These are phyloP conservation scores for Neomonachus schauinslandi DNA, from an alignment of 2,113 vertebrate genomes.

Conservation along the genomic window DNA sequence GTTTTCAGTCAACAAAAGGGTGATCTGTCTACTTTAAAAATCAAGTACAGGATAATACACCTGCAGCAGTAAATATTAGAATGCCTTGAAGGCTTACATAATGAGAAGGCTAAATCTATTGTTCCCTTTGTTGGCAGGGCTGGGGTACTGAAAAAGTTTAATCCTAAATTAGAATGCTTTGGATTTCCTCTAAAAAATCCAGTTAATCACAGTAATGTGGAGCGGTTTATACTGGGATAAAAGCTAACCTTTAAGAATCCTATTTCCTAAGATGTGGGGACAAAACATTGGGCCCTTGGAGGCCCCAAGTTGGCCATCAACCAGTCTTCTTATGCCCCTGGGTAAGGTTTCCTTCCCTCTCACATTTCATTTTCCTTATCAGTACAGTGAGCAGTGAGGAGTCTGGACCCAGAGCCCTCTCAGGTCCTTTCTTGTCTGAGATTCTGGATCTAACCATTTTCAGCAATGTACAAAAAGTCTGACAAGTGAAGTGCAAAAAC, in stretches of 20 bases:
- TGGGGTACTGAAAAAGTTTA: constrained; percentile 12
- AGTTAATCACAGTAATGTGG: not conserved
- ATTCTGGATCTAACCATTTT: not conserved
- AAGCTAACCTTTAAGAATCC: constrained; percentile 23
- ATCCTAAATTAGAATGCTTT: not conserved
- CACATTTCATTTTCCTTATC: not conserved
- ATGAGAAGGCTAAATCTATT: not conserved
- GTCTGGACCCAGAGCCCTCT: not conserved
- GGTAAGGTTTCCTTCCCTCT: not conserved
- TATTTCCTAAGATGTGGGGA: not conserved
- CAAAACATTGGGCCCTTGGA: not conserved
- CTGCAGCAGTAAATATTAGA: not conserved
- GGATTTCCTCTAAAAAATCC: constrained; percentile 12
- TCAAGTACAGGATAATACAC: not conserved
- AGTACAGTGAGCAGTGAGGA: not conserved
- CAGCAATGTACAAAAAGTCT: not conserved
- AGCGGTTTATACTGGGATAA: not conserved
- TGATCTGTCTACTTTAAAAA: not conserved
- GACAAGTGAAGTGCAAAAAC: not conserved
- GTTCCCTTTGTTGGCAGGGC: not conserved
- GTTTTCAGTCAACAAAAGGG: constrained; percentile 15
- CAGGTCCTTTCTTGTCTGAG: not conserved
- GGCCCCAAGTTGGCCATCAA: not conserved
- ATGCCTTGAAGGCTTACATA: not conserved
- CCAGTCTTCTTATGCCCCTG: not conserved